Base-by-base conservation (phyloP, 2,888 invertebrate species). In the Shargacucullia verbasci region DNA sequence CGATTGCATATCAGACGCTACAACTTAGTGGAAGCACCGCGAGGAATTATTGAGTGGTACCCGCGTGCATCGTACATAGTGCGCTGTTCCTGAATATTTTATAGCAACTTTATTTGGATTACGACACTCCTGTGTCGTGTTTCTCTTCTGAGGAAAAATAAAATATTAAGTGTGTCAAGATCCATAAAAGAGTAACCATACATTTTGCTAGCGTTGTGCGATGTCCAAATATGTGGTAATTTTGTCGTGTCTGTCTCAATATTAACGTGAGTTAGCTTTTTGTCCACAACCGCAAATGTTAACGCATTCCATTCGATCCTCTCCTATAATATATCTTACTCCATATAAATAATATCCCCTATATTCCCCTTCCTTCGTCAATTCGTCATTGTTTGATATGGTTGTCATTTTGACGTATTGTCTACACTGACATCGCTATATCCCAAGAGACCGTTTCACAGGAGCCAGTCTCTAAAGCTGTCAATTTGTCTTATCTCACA, bases 1-100 rank as follows among this genome's bases (percentile, higher is more conserved):
- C 64, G 53, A 37, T 52, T 68, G 69, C 63, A 70, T 70, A 55
- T 70, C 59, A 38, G 49, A 46, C 43, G 52, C 44, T 56, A 50
- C 59, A 54, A 52, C 52, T 39, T 44, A 41, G 39, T 15, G 40
- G 12, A n/a, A 59, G 44, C 35, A 33, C 40, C 14, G 34, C 8
- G 34, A 53, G 58, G 62, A 56, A 55, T 63, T 68, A 48, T 57
- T 62, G 53, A 62, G 58, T 50, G 38, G 40, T 27, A 10, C 35
- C 14, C 31, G 20, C 46, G 41, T 14, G 60, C 39, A 20, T 31
- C 39, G 50, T 43, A 7, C 9, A 8, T 25, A 27, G 8, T 12
- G 35, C 47, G 27, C 25, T 31, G n/a, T 39, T 52, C 37, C 40
- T 12, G 12, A 44, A 48, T 47, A 33, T 35, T 27, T 37, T 33